Conservation (phyloP, 2,888 invertebrate species). For the Monopis laevigella region DNA sequence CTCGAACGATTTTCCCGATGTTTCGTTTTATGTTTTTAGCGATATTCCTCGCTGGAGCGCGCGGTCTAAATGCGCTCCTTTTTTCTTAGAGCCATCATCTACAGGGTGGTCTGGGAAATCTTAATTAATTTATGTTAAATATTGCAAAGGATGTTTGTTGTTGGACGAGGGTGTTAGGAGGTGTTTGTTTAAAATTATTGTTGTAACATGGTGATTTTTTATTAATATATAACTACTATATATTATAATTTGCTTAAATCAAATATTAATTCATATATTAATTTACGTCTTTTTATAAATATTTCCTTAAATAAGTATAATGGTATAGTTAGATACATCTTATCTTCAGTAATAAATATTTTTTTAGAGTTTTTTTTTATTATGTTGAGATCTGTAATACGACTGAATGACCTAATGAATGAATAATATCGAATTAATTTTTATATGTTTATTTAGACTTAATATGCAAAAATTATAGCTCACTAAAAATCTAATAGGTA, state of each 20-base stretch:
- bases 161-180: not conserved
- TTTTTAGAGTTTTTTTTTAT: no score
- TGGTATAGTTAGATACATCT: not conserved
- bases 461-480: no score
- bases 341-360: no score
- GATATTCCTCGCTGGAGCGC: constrained; percentile 37
- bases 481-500: no score
- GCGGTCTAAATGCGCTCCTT: constrained; percentile 43
- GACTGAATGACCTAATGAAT: no score
- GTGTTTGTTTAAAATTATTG: not conserved
- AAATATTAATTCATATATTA: constrained; percentile 2
- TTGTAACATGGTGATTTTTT: constrained; percentile 2
- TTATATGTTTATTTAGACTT: no score
- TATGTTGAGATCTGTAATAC: no score
- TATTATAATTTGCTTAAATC: not conserved
- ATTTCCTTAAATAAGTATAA: not conserved
- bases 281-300: not conserved
- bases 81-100: constrained; percentile 25
- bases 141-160: constrained; percentile 26
- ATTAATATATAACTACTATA: not conserved
- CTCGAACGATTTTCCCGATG: constrained; percentile 35
- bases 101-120: constrained; percentile 54
- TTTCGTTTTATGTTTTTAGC: constrained; percentile 56
- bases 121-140: constrained; percentile 65
- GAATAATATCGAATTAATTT: no score